These are phyloP conservation scores for Euwallacea similis DNA, from an alignment of 1,140 invertebrate genomes.

Conservation along the genomic window DNA sequence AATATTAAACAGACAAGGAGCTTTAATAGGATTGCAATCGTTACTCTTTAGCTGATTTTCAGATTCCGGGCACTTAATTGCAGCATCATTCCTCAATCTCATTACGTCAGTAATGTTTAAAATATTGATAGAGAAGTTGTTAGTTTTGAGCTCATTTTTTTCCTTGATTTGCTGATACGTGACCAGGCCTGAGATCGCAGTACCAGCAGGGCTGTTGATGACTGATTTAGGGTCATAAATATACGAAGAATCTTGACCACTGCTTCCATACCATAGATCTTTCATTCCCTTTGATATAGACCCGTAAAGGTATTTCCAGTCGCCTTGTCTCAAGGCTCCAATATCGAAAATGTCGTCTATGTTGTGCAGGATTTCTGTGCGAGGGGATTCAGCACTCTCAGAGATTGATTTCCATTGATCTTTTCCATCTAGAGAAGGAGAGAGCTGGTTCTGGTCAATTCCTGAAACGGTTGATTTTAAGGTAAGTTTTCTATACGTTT, in stretches of 20 bases:
- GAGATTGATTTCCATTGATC: slow-evolving; percentile 70
- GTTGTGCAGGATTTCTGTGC: slow-evolving; percentile 70
- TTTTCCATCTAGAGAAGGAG: slow-evolving; percentile 64
- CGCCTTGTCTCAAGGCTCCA: slow-evolving; percentile 63
- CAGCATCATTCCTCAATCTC: slow-evolving; percentile 54
- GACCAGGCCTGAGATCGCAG: slow-evolving; percentile 55
- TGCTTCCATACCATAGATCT: slow-evolving; percentile 64
- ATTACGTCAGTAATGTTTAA: slow-evolving; percentile 52
- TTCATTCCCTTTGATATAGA: slow-evolving; percentile 54
- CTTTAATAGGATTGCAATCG: slow-evolving; percentile 58
- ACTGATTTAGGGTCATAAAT: slow-evolving; percentile 56
- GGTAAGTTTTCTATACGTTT: neutral
- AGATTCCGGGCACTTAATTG: slow-evolving; percentile 50
- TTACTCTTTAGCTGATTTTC: slow-evolving; percentile 39
- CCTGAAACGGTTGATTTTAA: slow-evolving; percentile 28
- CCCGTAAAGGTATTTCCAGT: slow-evolving; percentile 77
- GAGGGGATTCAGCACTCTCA: slow-evolving; percentile 55
- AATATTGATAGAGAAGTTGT: slow-evolving; percentile 42
- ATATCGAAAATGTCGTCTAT: slow-evolving; percentile 70
- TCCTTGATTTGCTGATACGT: slow-evolving; percentile 54
- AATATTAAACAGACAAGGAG: slow-evolving; percentile 75
- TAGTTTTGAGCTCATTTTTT: slow-evolving; percentile 39
- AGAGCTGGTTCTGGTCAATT: slow-evolving; percentile 42
- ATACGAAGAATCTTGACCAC: slow-evolving; percentile 52
- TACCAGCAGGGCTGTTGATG: slow-evolving; percentile 56